A percentile compares a stretch with the other conserved stretches of the same genome.
Conservation (phyloP, 2,113 vertebrate genomes). For the Dasyornis broadbenti region DNA sequence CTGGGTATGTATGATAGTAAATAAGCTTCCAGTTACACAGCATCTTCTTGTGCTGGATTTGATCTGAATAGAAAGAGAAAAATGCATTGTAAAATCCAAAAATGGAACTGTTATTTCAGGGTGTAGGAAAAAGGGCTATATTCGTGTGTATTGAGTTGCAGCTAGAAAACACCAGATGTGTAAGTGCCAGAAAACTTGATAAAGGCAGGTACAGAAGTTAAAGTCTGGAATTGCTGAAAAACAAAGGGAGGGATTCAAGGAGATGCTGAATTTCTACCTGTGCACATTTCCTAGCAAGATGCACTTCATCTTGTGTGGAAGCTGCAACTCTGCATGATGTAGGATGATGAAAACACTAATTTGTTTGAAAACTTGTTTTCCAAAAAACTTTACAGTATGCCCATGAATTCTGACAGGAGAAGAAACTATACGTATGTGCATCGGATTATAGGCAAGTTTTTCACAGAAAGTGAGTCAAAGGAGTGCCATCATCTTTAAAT, state of each 20-base stretch:
- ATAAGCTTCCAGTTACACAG: background rate
- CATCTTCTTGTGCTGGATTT: background rate
- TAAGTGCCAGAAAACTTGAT: background rate
- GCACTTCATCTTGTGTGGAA: background rate
- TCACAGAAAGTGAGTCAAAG: background rate
- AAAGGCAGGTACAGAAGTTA: background rate
- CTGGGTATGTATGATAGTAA: background rate
- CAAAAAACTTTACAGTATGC: background rate
- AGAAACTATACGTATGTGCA: background rate
- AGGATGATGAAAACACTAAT: conserved; percentile 15
- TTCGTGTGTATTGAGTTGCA: background rate
- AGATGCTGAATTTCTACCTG: background rate
- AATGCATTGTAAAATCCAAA: background rate
- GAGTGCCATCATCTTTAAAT: background rate
- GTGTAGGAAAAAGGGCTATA: background rate
- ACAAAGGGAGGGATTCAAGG: background rate
- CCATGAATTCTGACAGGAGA: background rate
- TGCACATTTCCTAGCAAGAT: background rate
- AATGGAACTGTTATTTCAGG: background rate
- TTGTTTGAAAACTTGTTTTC: background rate
- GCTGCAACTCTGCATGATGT: background rate
- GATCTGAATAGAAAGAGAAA: background rate
- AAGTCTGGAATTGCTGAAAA: background rate
- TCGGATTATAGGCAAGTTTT: background rate
- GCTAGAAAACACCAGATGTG: background rate